Conservation (phyloP, 2,888 invertebrate species). For the Campoplex nolae region DNA sequence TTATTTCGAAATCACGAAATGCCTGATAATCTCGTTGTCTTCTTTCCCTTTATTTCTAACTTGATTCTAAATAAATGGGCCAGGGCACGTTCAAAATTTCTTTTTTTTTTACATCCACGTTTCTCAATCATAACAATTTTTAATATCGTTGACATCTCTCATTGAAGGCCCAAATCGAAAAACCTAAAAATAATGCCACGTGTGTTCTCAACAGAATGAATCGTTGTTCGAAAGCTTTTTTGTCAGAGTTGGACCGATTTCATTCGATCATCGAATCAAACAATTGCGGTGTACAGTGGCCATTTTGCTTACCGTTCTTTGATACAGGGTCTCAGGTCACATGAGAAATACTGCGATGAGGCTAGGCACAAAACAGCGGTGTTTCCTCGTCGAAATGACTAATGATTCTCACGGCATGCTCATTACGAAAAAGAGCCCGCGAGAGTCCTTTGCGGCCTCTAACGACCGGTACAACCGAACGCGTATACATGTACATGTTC, state of each 20-base stretch:
- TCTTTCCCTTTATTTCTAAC: not conserved
- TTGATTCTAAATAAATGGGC: not conserved
- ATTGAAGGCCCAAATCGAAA: not conserved
- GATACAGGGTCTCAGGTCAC: constrained; percentile 2
- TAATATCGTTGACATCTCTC: not conserved
- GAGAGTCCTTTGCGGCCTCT: constrained; percentile 62
- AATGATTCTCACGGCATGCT: constrained; percentile 62
- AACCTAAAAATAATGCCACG: not conserved
- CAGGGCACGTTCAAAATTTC: not conserved
- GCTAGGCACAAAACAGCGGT: constrained; percentile 8
- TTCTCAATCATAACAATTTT: too few relatives aligned
- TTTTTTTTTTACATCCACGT: not conserved
- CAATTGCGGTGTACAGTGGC: constrained; percentile 3
- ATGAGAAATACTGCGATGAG: constrained; percentile 4
- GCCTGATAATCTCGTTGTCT: constrained; percentile 41
- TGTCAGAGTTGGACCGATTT: not conserved
- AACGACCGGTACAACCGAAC: constrained; percentile 58
- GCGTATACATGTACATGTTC: not conserved
- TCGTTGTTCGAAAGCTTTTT: not conserved
- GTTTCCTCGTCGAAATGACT: constrained; percentile 67
- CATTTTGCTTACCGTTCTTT: constrained; percentile 15
- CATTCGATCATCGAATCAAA: not conserved
- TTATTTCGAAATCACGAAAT: constrained; percentile 28
- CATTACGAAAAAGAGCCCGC: constrained; percentile 60
- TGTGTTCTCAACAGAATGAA: not conserved